phyloP scores from a whole-genome alignment of 2,888 invertebrate species.

The Drosophila seclusa region DNA sequence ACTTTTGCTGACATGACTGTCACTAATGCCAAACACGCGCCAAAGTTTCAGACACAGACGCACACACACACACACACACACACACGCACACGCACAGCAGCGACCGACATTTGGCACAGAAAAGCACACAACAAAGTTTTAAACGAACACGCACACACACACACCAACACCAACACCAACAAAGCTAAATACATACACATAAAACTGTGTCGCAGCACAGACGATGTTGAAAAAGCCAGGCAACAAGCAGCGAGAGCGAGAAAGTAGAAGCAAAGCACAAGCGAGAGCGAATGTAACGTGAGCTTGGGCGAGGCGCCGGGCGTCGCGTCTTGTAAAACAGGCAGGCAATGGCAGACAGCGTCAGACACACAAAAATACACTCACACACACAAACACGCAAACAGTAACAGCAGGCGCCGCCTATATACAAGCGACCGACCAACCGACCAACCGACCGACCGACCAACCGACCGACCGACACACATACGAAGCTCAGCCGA shows the following conservation, averaged over 20 bases:
- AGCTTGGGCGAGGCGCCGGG: constrained; percentile 56
- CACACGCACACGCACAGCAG: constrained; percentile 27
- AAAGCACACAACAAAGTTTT: constrained; percentile 68
- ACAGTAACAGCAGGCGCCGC: constrained; percentile 38
- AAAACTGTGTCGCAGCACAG: constrained; percentile 74
- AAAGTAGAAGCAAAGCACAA: constrained; percentile 6
- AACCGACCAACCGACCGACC: constrained; percentile 17
- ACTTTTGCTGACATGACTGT: constrained; percentile 81
- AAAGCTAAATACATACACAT: constrained; percentile 32
- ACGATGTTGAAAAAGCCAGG: constrained; percentile 47
- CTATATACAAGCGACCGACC: constrained; percentile 42
- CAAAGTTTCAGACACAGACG: constrained; percentile 76
- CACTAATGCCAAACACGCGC: constrained; percentile 82
- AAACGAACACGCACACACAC: constrained; percentile 39
- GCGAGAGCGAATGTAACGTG: constrained; percentile 16
- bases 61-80: constrained; percentile 32
- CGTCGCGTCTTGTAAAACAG: constrained; percentile 63
- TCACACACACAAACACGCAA: constrained; percentile 17
- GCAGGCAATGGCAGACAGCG: constrained; percentile 66
- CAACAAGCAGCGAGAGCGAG: constrained; percentile 12
- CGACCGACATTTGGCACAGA: constrained; percentile 69
- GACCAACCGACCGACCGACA: constrained; percentile 27
- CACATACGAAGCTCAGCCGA: constrained; percentile 56
- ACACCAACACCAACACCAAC: constrained; percentile 24
- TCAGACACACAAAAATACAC: constrained; percentile 43